Conservation (phyloP, 2,888 invertebrate genomes). For the Drosophila macrospina region DNA sequence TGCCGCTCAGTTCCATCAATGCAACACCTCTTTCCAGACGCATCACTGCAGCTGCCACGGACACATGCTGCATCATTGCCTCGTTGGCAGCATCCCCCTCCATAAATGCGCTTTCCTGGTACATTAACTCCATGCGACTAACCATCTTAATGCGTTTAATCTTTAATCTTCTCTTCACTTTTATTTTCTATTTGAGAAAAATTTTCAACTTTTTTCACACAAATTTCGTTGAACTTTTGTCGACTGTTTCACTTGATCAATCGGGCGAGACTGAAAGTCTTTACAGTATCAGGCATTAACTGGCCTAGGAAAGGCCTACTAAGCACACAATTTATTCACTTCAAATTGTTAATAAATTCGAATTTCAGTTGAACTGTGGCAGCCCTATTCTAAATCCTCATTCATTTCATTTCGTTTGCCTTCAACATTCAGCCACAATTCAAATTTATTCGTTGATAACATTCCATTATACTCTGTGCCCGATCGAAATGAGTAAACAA, state of each 20-base stretch:
- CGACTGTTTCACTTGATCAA: neutral
- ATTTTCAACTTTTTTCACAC: neutral
- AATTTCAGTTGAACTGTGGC: no score
- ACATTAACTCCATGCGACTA: conserved; percentile 1
- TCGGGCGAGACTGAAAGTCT: neutral
- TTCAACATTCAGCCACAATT: no score
- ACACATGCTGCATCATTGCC: conserved; percentile 7
- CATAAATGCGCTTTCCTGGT: neutral
- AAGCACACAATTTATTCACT: neutral
- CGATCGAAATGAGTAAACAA: no score
- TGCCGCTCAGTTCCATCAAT: conserved; percentile 1
- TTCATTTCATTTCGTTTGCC: no score
- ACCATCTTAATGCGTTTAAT: neutral
- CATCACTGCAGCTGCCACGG: conserved; percentile 7
- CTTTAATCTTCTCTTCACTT: no score
- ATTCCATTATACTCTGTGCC: no score
- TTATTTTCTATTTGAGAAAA: neutral
- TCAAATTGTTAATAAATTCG: no score
- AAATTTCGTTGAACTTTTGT: neutral
- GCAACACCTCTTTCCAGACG: neutral
- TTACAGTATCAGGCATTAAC: neutral
- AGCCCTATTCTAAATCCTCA: no score
- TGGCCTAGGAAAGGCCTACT: neutral
- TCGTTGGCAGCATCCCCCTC: neutral
- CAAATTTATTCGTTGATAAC: no score